These are phyloP conservation scores for Deladenus siricidicola DNA, from an alignment of 2,888 invertebrate genomes.

Conservation along the genomic window DNA sequence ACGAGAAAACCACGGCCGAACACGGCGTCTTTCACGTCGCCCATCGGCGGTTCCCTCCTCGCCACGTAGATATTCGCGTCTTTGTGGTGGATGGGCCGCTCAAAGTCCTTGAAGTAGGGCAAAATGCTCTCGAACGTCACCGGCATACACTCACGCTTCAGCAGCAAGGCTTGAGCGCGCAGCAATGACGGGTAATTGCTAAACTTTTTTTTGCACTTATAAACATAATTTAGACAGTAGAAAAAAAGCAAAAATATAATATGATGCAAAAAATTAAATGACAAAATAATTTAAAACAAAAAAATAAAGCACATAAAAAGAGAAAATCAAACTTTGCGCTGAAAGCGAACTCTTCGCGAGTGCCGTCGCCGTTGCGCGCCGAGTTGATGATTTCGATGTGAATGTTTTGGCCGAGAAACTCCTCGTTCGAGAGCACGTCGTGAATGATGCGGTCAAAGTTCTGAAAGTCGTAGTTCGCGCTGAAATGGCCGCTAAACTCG, in stretches of 20 bases:
- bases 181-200: constrained; percentile 29
- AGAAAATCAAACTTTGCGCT: constrained; percentile 20
- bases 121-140: constrained; percentile 25
- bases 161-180: constrained; percentile 24
- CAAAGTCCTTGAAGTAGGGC: constrained; percentile 9
- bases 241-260: not conserved
- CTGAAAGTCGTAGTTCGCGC: constrained; percentile 47
- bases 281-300: too few relatives aligned
- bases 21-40: constrained; percentile 10
- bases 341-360: constrained; percentile 29
- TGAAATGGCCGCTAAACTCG: constrained; percentile 38
- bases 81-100: not conserved
- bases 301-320: constrained; percentile 2
- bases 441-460: constrained; percentile 41
- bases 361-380: too few relatives aligned
- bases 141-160: constrained; percentile 37
- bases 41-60: constrained; percentile 14
- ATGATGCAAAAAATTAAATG: too few relatives aligned
- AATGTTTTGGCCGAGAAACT: constrained; percentile 39
- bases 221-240: too few relatives aligned
- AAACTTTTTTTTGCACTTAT: too few relatives aligned
- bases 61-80: not conserved
- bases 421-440: constrained; percentile 45
- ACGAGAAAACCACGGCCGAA: constrained; percentile 5
- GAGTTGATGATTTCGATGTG: constrained; percentile 39